Conservation (phyloP, 1,140 invertebrate genomes). For the Drosophila ercepeae region DNA sequence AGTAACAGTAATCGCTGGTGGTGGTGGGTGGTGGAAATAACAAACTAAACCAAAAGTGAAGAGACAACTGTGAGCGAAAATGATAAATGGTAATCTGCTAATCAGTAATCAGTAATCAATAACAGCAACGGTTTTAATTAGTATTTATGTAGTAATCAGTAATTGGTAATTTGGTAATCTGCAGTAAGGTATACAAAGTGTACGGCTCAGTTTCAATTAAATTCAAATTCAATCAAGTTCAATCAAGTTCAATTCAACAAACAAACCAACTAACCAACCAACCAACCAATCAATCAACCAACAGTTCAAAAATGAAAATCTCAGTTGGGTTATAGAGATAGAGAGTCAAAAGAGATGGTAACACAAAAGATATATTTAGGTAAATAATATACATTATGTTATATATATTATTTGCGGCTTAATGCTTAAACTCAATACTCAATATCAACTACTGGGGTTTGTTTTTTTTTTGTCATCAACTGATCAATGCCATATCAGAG, state of each 20-base stretch:
- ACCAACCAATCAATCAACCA: constrained; percentile 49
- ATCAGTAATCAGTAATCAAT: constrained; percentile 5
- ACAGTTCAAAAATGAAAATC: constrained; percentile 56
- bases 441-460: constrained; percentile 57
- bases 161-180: constrained; percentile 20
- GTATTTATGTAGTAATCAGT: constrained; percentile 1
- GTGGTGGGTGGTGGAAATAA: neutral
- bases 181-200: constrained; percentile 39
- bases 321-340: constrained; percentile 25
- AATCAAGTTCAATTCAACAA: constrained; percentile 15
- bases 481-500: constrained; percentile 52
- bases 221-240: constrained; percentile 4
- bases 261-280: constrained; percentile 42
- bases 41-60: constrained; percentile 9
- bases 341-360: constrained; percentile 28
- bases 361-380: constrained; percentile 26
- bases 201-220: constrained; percentile 35
- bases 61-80: constrained; percentile 18
- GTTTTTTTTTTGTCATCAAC: constrained; percentile 38
- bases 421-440: constrained; percentile 46
- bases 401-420: constrained; percentile 43
- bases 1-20: neutral
- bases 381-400: constrained; percentile 59
- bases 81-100: constrained; percentile 5
- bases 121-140: constrained; percentile 6